A percentile compares a stretch with the other conserved stretches of the same genome.
phyloP scores from a whole-genome alignment of 2,888 invertebrate species.

The Agrotis puta region DNA sequence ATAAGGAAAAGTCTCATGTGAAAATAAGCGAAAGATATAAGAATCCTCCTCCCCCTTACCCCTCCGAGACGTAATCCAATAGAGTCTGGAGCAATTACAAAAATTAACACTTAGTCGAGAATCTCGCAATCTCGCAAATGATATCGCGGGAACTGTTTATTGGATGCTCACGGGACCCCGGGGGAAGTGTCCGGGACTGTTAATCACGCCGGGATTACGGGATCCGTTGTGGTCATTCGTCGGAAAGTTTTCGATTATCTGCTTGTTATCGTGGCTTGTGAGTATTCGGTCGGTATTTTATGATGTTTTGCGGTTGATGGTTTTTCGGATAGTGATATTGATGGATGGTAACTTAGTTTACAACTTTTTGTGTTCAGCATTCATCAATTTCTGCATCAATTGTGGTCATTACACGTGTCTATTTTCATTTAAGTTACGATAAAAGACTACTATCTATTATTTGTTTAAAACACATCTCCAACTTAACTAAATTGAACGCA shows the following conservation, averaged over 20 bases:
- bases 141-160: conserved; percentile 75
- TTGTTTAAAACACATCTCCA: too few species aligned
- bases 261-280: conserved; percentile 36
- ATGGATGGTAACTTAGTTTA: neutral
- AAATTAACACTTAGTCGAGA: conserved; percentile 78
- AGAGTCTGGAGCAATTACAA: conserved; percentile 77
- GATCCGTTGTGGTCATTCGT: conserved; percentile 65
- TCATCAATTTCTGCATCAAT: too few species aligned
- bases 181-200: conserved; percentile 70
- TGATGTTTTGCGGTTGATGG: neutral
- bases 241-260: conserved; percentile 59
- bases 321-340: neutral
- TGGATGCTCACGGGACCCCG: conserved; percentile 70
- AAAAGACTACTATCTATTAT: too few species aligned
- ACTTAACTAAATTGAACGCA: too few species aligned
- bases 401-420: too few species aligned
- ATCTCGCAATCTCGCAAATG: conserved; percentile 81
- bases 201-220: conserved; percentile 71
- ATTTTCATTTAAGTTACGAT: too few species aligned
- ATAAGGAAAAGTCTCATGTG: conserved; percentile 48
- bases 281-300: conserved; percentile 9
- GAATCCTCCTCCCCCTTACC: conserved; percentile 5
- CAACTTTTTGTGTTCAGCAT: too few species aligned
- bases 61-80: conserved; percentile 58
- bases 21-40: conserved; percentile 33